phyloP scores from a whole-genome alignment of 2,113 vertebrate genomes.

The Lampris megalopsis region DNA sequence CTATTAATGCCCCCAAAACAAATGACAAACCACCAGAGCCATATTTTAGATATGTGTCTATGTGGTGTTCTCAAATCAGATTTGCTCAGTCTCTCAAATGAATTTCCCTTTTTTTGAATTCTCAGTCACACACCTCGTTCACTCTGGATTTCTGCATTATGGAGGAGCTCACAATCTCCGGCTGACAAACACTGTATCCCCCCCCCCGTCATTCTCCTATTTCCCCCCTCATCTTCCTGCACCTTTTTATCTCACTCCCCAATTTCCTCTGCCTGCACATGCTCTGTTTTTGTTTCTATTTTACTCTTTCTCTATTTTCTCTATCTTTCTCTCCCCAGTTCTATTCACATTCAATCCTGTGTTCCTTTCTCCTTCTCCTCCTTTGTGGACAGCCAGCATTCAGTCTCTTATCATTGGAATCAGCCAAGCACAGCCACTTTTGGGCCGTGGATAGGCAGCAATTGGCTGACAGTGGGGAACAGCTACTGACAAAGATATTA shows the following conservation, averaged over 20 bases:
- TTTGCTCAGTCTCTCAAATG: neutral
- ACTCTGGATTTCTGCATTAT: neutral
- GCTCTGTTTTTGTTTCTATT: neutral
- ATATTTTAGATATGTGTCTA: too few relatives aligned
- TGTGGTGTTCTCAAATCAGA: neutral
- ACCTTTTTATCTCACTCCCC: neutral
- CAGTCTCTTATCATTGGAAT: constrained; percentile 75
- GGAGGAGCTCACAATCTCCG: neutral
- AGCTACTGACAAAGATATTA: constrained; percentile 48
- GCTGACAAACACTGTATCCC: neutral
- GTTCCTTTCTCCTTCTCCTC: neutral
- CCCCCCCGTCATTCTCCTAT: neutral
- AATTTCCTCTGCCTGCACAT: neutral
- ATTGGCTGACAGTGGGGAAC: constrained; percentile 70
- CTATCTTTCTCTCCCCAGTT: neutral
- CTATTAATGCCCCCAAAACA: neutral
- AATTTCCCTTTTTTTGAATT: neutral
- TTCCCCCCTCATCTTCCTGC: neutral
- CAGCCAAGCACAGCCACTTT: constrained; percentile 76
- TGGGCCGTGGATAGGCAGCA: constrained; percentile 65
- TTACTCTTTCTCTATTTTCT: neutral
- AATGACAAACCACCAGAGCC: too few relatives aligned
- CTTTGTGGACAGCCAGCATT: constrained; percentile 65
- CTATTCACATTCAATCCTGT: neutral
- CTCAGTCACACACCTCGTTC: neutral